Evolutionary conservation across 2,797 vertebrate genomes (phyloP).

Genomic region (Scyliorhinus canicula): DNA sequence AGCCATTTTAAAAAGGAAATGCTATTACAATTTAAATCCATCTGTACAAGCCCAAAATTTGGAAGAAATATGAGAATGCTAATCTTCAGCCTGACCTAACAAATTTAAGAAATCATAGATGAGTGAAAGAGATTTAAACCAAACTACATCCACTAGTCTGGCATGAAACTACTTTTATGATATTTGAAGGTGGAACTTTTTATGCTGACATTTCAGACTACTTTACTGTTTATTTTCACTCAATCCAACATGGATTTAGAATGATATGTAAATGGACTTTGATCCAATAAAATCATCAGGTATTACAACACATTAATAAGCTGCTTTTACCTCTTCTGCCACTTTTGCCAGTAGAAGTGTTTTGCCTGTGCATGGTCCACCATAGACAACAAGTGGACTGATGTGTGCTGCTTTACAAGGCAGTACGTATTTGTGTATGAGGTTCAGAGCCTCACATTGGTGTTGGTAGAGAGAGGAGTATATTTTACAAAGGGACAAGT

Average conservation of each 20-base stretch:
- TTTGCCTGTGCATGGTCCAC: conserved; percentile 94
- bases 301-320: not conserved
- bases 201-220: not conserved
- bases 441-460: conserved; percentile 78
- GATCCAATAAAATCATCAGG: not conserved
- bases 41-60: not conserved
- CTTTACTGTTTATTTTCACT: conserved; percentile 13
- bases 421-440: conserved; percentile 79
- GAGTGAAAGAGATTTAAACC: not conserved
- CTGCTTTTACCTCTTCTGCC: conserved; percentile 81
- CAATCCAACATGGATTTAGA: not conserved
- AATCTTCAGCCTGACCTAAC: not conserved
- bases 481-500: conserved; percentile 86
- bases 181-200: not conserved
- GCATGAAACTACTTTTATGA: not conserved
- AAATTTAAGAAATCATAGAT: not conserved
- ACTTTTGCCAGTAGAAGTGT: conserved; percentile 87
- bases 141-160: not conserved
- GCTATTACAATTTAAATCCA: not conserved
- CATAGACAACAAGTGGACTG: conserved; percentile 81
- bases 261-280: not conserved
- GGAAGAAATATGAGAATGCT: not conserved
- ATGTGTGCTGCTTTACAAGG: conserved; percentile 77
- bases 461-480: conserved; percentile 84
- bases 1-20: not conserved